phyloP scores from a whole-genome alignment of 2,797 vertebrate genomes.

The Geotrypetes seraphini region DNA sequence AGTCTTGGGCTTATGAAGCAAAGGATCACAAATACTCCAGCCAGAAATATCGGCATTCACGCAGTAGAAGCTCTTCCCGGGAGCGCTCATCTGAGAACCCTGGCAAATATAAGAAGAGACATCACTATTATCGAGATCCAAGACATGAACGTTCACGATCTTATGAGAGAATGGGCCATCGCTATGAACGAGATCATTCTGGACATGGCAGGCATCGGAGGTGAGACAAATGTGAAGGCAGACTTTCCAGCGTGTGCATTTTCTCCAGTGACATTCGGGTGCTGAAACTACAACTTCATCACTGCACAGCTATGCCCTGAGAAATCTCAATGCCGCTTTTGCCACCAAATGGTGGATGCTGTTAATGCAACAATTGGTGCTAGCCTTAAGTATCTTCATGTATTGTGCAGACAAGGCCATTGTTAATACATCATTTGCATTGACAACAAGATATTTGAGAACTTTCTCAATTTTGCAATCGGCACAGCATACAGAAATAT shows the following conservation, averaged over 20 bases:
- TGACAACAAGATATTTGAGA: neutral
- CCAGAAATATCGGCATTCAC: conserved; percentile 26
- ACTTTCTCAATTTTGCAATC: no score
- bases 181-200: conserved; percentile 49
- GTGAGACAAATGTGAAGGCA: no score
- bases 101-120: conserved; percentile 61
- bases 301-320: no score
- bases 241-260: no score
- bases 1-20: conserved; percentile 42
- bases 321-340: no score
- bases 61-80: conserved; percentile 46
- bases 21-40: conserved; percentile 46
- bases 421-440: neutral
- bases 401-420: no score
- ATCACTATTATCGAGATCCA: conserved; percentile 49
- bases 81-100: conserved; percentile 48
- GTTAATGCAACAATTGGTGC: no score
- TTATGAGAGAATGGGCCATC: conserved; percentile 47
- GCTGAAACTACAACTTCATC: no score
- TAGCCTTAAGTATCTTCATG: no score
- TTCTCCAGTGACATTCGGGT: no score
- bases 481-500: no score
- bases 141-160: conserved; percentile 47
- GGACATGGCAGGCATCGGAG: conserved; percentile 56
- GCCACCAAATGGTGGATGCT: no score